Evolutionary conservation across 1,140 invertebrate genomes (phyloP).

Genomic region (Zelostemma sp.): DNA sequence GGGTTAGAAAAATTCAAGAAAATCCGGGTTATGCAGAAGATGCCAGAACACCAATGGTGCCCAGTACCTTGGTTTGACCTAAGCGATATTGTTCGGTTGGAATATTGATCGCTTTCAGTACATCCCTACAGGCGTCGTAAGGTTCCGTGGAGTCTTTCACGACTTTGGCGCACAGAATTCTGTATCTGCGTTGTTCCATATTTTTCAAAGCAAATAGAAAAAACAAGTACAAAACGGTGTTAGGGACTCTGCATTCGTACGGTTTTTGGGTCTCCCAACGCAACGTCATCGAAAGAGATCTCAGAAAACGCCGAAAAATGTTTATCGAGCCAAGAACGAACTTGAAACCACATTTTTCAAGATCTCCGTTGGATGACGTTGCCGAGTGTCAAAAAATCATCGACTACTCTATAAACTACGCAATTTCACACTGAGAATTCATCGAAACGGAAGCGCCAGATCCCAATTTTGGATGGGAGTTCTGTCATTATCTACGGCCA

Average conservation of each 20-base stretch:
- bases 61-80: slow-evolving; percentile 94
- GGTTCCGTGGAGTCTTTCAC: slow-evolving; percentile 81
- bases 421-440: slow-evolving; percentile 31
- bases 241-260: slow-evolving; percentile 42
- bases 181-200: slow-evolving; percentile 81
- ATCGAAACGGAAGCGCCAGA: slow-evolving; percentile 30
- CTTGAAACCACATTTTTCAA: too few relatives aligned
- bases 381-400: neutral
- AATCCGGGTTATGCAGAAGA: too few relatives aligned
- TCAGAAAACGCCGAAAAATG: neutral
- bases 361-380: too few relatives aligned
- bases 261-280: slow-evolving; percentile 7
- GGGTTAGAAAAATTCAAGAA: neutral
- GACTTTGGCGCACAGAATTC: slow-evolving; percentile 89
- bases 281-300: slow-evolving; percentile 1
- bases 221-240: slow-evolving; percentile 55
- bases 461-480: slow-evolving; percentile 36
- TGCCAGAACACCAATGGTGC: slow-evolving; percentile 49
- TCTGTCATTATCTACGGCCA: slow-evolving; percentile 16
- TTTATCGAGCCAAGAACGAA: neutral
- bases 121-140: slow-evolving; percentile 88
- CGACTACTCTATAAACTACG: slow-evolving; percentile 24
- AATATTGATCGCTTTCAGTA: slow-evolving; percentile 88
- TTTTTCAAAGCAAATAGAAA: slow-evolving; percentile 45
- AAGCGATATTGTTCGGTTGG: slow-evolving; percentile 94